Evolutionary conservation across 92 coral and sea anemone genomes (phyloP), one percentile per base, ranked within the genome.

Genomic region (Galaxea fascicularis): DNA sequence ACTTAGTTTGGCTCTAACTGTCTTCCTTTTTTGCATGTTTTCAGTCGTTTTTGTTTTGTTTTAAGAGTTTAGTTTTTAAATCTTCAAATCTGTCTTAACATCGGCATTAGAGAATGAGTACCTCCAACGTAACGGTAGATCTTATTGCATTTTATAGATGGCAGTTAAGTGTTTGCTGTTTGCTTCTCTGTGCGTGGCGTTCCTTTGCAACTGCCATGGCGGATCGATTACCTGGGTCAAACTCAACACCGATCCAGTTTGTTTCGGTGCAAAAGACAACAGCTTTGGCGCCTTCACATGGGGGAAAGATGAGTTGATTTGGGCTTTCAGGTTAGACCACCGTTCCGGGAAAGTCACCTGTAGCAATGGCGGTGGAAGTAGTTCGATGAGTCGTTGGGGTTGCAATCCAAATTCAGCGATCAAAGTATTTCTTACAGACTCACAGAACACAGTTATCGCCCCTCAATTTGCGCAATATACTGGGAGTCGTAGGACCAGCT

Each of bases 211-310:
- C 0, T 60, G 66, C 30, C 29, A 60, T 9, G 12, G 66, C 17
- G 25, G 25, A 25, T 22, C 30, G 66, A 22, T 9, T 0, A 60
- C 66, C 63, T 89, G 88, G 92, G 77, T 89, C 11, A 89, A 84
- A 65, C 71, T 89, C 26, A 89, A 83, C 65, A 25, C 69, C 39
- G n/a, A 46, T 8, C 79, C 85, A 15, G 85, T 89, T n/a, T 89
- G 92, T 13, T 78, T 89, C 2, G 71, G 85, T 8, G 78, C 89
- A 17, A 59, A 39, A 28, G 41, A 18, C 51, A 64, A 84, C 89
- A 21, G 45, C 28, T 76, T 17, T 25, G 88, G 92, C 3, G 73
- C 41, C 13, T 72, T 84, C 10, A 28, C 31, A 25, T 13, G 0
- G 7, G 66, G 66, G 30, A 60, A 25, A 14, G 13, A 60, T 22